Evolutionary conservation across 2,888 invertebrate species (phyloP).

Genomic region (Iphiclides podalirius): DNA sequence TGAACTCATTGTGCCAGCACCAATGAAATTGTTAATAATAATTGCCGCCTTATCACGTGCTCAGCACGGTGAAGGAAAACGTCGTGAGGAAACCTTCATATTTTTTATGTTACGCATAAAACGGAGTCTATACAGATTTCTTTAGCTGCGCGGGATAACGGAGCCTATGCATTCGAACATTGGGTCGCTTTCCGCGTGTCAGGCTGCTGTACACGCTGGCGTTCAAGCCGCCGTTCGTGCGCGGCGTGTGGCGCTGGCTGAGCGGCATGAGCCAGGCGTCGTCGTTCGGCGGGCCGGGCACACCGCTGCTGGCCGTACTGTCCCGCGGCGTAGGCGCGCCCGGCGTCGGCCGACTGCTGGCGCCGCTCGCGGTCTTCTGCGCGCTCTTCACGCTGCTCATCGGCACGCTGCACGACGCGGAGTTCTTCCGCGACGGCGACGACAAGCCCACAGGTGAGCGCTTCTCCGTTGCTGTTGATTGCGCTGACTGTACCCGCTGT

Average conservation of each 20-base stretch:
- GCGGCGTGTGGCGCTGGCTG: slow-evolving; percentile 85
- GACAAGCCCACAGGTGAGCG: slow-evolving; percentile 55
- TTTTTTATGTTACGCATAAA: no score
- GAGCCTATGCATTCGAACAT: no score
- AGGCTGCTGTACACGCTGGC: slow-evolving; percentile 89
- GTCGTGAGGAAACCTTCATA: no score
- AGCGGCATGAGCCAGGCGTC: slow-evolving; percentile 63
- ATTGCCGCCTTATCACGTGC: no score
- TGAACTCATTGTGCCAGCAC: no score
- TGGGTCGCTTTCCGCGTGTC: neutral
- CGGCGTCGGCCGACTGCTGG: slow-evolving; percentile 85
- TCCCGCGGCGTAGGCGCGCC: slow-evolving; percentile 83
- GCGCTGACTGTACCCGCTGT: no score
- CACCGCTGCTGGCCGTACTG: slow-evolving; percentile 82
- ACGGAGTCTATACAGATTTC: no score
- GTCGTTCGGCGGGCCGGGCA: slow-evolving; percentile 67
- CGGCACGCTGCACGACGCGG: slow-evolving; percentile 91
- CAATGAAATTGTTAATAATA: no score
- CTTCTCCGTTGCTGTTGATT: no score
- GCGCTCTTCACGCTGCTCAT: slow-evolving; percentile 89
- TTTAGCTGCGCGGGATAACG: no score
- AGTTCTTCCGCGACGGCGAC: slow-evolving; percentile 81
- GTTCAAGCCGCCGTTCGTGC: slow-evolving; percentile 88
- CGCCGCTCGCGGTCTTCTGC: slow-evolving; percentile 91
- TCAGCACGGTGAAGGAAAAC: no score